Evolutionary conservation across 2,888 invertebrate genomes (phyloP), one percentile per base, ranked within the genome.

Genomic region (Hyppa rectilinea): DNA sequence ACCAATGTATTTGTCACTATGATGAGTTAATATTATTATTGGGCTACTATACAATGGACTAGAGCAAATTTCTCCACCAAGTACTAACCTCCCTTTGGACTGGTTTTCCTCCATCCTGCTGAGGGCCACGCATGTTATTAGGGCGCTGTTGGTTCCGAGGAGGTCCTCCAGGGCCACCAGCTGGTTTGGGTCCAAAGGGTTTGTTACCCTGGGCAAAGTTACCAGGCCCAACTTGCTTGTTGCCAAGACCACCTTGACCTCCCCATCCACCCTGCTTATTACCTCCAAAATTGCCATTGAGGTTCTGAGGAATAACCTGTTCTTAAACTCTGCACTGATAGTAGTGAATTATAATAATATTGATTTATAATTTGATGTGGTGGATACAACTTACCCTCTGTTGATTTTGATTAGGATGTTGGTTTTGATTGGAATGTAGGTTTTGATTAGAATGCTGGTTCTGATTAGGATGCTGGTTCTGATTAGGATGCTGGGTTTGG

Each of bases 241-340:
- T 91, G 2, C 71, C 71, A 31, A 40, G 74, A 17, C 89, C 90
- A 43, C 91, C 90, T 79, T 90, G 92, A 47, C 87, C 89, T 59
- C 83, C 89, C 68, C 85, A 82, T 49, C 92, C 90, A 64, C 92
- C 89, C 45, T 89, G 91, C 78, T 90, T 92, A 71, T 91, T 92
- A 43, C 87, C 88, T 38, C 94, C 93, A 89, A 94, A 95, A 83
- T 89, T 92, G 14, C 94, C 94, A 92, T 95, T 94, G 31, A 92
- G 55, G 83, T 93, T 94, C 95, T 95, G 81, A n/a, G 14, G 23
- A 62, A 87, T 84, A 71, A 52, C 47, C 34, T 31, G 14, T 50
- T 63, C 1, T 59, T 14, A 49, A 62, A 69, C 38, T 47, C 23
- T 55, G 26, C 7, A 31, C 23, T 31, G 4, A 5, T 23, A 47